These are phyloP conservation scores for Dascyllus trimaculatus DNA, from an alignment of 2,113 vertebrate species.

Conservation along the genomic window DNA sequence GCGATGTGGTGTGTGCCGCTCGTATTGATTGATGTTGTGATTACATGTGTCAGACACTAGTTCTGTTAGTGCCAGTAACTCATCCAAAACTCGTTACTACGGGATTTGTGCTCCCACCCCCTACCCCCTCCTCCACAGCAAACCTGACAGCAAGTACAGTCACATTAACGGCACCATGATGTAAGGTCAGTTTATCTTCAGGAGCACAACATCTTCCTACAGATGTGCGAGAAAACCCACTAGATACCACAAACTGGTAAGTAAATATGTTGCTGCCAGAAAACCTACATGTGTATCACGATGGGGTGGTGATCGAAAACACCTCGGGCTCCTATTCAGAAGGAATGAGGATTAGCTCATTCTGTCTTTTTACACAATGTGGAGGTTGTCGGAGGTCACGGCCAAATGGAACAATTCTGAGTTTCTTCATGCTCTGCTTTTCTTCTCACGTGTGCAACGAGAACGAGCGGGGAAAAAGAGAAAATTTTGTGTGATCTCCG, in stretches of 20 bases:
- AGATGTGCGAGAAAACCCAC: constrained; percentile 13
- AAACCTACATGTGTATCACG: constrained; percentile 38
- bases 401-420: constrained; percentile 27
- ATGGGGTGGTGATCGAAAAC: constrained; percentile 51
- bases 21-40: constrained; percentile 33
- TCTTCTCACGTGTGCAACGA: constrained; percentile 14
- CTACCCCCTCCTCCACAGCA: not conserved
- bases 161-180: constrained; percentile 44
- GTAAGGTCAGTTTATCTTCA: constrained; percentile 36
- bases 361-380: constrained; percentile 40
- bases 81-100: constrained; percentile 42
- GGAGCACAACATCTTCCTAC: constrained; percentile 10
- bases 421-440: constrained; percentile 14
- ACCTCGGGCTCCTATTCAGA: constrained; percentile 50
- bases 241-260: constrained; percentile 34
- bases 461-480: constrained; percentile 9
- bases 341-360: constrained; percentile 24
- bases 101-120: not conserved
- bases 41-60: constrained; percentile 29
- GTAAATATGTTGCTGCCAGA: constrained; percentile 36
- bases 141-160: constrained; percentile 26
- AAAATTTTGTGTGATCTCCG: constrained; percentile 30
- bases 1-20: constrained; percentile 22
- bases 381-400: constrained; percentile 43
- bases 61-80: constrained; percentile 34